Evolutionary conservation across 2,888 invertebrate species (phyloP).

Genomic region (Leptopilina myrica): DNA sequence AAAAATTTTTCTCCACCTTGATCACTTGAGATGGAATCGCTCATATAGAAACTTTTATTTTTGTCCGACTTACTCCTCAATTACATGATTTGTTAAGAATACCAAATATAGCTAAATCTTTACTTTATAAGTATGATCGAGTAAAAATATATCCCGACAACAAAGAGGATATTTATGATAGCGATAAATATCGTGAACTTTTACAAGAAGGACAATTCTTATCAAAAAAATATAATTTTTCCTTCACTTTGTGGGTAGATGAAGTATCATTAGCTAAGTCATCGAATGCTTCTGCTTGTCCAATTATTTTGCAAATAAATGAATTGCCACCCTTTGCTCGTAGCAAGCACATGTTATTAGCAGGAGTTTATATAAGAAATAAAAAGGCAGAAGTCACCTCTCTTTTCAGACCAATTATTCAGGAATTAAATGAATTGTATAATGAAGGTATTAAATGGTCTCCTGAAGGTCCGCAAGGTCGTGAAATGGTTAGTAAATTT

Average conservation of each 20-base stretch:
- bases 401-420: slow-evolving; percentile 19
- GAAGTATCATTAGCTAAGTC: slow-evolving; percentile 39
- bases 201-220: too few species aligned
- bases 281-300: slow-evolving; percentile 41
- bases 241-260: slow-evolving; percentile 48
- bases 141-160: background rate
- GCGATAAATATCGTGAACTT: background rate
- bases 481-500: slow-evolving; percentile 41
- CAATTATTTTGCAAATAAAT: slow-evolving; percentile 44
- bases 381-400: slow-evolving; percentile 42
- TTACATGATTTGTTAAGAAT: background rate
- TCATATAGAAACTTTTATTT: too few species aligned
- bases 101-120: background rate
- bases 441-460: slow-evolving; percentile 43
- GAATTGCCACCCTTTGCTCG: slow-evolving; percentile 48
- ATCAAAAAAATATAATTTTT: slow-evolving; percentile 38
- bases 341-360: slow-evolving; percentile 44
- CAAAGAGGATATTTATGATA: background rate
- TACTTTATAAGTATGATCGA: background rate
- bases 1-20: too few species aligned
- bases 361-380: slow-evolving; percentile 44
- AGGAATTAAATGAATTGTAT: slow-evolving; percentile 19
- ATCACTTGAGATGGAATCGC: too few species aligned
- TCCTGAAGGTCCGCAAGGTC: background rate
- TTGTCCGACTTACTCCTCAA: background rate